These are phyloP conservation scores for Dicentrarchus labrax DNA, from an alignment of 2,113 vertebrate species.

Conservation along the genomic window DNA sequence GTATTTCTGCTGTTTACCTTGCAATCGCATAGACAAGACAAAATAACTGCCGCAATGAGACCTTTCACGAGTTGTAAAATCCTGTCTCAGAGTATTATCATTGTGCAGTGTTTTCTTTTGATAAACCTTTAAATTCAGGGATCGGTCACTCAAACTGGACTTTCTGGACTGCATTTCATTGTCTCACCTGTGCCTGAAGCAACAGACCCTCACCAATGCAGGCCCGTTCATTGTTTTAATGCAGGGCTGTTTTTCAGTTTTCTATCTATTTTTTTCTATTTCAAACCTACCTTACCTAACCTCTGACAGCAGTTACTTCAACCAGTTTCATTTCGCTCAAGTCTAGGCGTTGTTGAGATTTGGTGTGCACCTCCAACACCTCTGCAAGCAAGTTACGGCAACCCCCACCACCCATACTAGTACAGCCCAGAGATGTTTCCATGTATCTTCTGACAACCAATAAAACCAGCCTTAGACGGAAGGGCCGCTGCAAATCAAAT, in stretches of 20 bases:
- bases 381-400: no score
- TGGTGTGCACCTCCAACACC: background rate
- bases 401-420: no score
- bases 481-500: background rate
- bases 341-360: background rate
- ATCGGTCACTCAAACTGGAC: background rate
- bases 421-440: background rate
- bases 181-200: no score
- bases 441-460: background rate
- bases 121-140: no score
- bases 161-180: background rate
- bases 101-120: no score
- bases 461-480: background rate
- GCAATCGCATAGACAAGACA: no score
- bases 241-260: background rate
- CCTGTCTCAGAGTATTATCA: no score
- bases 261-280: background rate
- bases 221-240: background rate
- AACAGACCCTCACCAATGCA: background rate
- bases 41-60: background rate
- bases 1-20: no score
- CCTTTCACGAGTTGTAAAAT: background rate
- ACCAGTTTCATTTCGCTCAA: background rate
- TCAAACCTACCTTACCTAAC: background rate
- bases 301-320: background rate